Base-by-base conservation (phyloP, 2,113 vertebrate genomes). In the Pterophyllum scalare region DNA sequence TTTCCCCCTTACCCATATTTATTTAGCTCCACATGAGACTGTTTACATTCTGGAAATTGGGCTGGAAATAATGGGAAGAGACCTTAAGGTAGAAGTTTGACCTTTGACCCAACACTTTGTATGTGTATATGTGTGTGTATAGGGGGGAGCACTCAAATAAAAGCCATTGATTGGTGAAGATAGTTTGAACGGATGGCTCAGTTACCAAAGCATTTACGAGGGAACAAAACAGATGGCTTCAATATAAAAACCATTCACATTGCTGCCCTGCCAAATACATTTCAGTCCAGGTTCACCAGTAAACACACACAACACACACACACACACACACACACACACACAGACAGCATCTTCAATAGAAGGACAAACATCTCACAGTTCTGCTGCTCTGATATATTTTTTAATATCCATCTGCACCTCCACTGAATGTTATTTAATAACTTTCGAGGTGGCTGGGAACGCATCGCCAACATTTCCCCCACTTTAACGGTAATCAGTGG, bases 1-100 rank as follows among this genome's bases (percentile, higher is more conserved):
- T 33, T 43, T 75, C 14, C 80, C 79, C 64, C 85, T 70, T 75
- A 79, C 78, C 75, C 79, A 82, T 86, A 88, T 77, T 74, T 82
- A 93, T 91, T 88, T 85, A 81, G 83, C 91, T 59, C 80, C 65
- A 90, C 83, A 77, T 75, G 81, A 81, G 65, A 49, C 75, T 67
- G 82, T 94, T 92, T 90, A 84, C 56, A 91, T 88, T 80, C 67
- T 82, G 87, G 77, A 93, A 92, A 92, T 81, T 83, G 77, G 59
- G 57, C 65, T 90, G 83, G 85, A 88, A 90, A 85, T 87, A 91
- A 93, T 81, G 61, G 64, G 77, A 80, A 77, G 78, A 65, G 83
- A 64, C 54, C 64, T 10, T 60, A 64, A 86, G 81, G 57, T 15
- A 77, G 83, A 75, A 38, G 56, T 65, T 9, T 82, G 82, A 94